These are phyloP conservation scores for Puntigrus tetrazona DNA, from an alignment of 2,113 vertebrate species.

Conservation along the genomic window DNA sequence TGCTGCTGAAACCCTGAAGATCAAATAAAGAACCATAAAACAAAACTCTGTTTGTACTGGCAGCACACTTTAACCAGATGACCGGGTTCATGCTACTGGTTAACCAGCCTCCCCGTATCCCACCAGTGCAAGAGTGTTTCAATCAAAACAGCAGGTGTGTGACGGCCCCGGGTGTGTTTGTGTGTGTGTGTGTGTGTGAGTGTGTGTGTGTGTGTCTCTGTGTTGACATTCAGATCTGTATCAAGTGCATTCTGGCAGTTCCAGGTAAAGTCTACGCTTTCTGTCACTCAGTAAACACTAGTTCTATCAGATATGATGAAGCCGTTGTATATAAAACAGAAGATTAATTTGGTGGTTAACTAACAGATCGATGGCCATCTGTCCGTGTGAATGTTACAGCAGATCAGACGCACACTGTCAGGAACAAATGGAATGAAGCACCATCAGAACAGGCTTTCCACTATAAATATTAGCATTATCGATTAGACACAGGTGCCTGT, in stretches of 20 bases:
- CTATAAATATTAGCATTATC: conserved; percentile 31
- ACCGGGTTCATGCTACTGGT: not conserved
- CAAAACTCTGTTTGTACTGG: not conserved
- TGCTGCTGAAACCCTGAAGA: not conserved
- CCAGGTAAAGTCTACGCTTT: not conserved
- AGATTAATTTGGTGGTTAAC: conserved; percentile 55
- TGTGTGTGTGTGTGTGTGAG: not conserved
- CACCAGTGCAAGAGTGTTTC: not conserved
- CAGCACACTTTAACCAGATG: not conserved
- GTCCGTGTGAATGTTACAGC: conserved; percentile 4
- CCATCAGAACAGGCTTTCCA: not conserved
- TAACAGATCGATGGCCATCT: conserved; percentile 56
- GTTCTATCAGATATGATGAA: conserved; percentile 33
- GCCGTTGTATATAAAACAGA: conserved; percentile 9
- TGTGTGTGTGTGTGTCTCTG: not conserved
- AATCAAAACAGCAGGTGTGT: conserved; percentile 32
- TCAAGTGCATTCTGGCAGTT: not conserved
- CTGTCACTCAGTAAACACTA: not conserved
- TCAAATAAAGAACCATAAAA: not conserved
- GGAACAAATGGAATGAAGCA: not conserved
- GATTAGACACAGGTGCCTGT: not conserved
- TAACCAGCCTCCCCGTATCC: not conserved
- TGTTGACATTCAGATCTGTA: conserved; percentile 44
- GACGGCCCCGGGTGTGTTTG: conserved; percentile 20
- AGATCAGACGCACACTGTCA: not conserved